Evolutionary conservation across 2,888 invertebrate species (phyloP).

Genomic region (Drosophila histrio): DNA sequence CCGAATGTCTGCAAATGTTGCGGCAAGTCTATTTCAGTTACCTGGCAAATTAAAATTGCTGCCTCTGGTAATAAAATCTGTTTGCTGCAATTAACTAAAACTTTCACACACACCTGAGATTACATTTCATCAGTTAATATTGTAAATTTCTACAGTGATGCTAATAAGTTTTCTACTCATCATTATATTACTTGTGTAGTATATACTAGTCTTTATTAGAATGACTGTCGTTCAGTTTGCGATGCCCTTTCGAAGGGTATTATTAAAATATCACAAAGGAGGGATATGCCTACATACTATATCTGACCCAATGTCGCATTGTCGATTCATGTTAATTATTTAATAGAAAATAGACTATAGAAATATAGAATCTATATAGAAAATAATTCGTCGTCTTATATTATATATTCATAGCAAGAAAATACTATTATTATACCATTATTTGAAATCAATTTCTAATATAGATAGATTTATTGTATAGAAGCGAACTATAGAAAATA

Average conservation of each 20-base stretch:
- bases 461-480: too few species aligned
- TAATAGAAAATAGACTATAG: too few species aligned
- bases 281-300: too few species aligned
- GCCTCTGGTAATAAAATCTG: slow-evolving; percentile 27
- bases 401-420: too few species aligned
- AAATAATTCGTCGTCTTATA: too few species aligned
- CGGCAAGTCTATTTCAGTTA: slow-evolving; percentile 15
- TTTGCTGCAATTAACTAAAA: slow-evolving; percentile 28
- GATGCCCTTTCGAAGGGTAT: neutral
- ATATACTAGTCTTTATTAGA: neutral
- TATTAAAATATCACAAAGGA: too few species aligned
- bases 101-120: slow-evolving; percentile 3
- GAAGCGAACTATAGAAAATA: too few species aligned
- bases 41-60: slow-evolving; percentile 26
- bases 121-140: slow-evolving; percentile 1
- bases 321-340: too few species aligned
- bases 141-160: slow-evolving; percentile 5
- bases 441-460: too few species aligned
- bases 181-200: neutral
- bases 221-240: neutral
- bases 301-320: too few species aligned
- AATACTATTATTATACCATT: too few species aligned
- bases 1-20: neutral
- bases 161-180: slow-evolving; percentile 3
- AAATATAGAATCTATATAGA: too few species aligned